These are phyloP conservation scores for Oceanodroma tethys DNA, from an alignment of 2,113 vertebrate species.

Conservation along the genomic window DNA sequence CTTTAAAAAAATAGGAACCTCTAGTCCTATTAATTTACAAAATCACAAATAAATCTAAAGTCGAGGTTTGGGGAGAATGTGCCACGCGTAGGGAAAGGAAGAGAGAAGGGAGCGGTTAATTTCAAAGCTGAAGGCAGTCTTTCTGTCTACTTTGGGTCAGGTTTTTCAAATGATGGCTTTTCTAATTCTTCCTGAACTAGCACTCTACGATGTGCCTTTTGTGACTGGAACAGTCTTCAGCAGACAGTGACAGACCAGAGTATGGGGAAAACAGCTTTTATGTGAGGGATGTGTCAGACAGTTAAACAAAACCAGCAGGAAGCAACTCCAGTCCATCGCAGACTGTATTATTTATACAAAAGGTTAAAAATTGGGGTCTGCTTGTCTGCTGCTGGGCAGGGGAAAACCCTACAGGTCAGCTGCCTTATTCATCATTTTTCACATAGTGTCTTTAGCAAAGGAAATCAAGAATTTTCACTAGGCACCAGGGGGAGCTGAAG, in stretches of 20 bases:
- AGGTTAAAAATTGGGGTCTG: background rate
- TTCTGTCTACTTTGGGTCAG: background rate
- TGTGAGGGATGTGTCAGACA: background rate
- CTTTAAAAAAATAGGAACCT: background rate
- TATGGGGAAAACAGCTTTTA: background rate
- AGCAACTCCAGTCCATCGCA: background rate
- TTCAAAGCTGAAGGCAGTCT: background rate
- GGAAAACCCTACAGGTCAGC: background rate
- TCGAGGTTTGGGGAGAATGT: background rate
- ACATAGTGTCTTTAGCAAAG: background rate
- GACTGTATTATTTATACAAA: background rate
- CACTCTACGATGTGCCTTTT: background rate
- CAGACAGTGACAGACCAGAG: rapidly evolving
- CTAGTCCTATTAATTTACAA: background rate
- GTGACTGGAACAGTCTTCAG: background rate
- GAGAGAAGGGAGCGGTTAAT: background rate
- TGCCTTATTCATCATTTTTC: background rate
- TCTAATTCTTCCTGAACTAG: background rate
- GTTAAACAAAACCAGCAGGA: background rate
- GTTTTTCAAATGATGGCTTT: background rate
- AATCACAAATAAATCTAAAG: background rate
- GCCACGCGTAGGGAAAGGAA: rapidly evolving
- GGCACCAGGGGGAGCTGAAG: background rate
- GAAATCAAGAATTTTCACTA: constrained; percentile 3
- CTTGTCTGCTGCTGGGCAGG: background rate